These are phyloP conservation scores for Lycocorax pyrrhopterus DNA, from an alignment of 2,113 vertebrate species.

Conservation along the genomic window DNA sequence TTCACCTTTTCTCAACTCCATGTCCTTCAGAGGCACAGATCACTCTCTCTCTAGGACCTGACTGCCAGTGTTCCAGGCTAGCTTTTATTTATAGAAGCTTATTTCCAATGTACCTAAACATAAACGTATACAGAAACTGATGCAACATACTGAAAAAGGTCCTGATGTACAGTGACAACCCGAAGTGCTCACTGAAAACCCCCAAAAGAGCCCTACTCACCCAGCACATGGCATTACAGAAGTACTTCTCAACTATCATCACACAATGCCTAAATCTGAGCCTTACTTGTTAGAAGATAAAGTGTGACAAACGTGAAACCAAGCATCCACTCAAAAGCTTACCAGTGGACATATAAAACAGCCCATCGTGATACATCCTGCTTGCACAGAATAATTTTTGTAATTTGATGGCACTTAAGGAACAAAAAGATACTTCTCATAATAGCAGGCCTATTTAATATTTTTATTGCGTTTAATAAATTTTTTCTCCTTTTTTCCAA, in stretches of 20 bases:
- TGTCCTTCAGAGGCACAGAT: not conserved
- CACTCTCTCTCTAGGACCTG: not conserved
- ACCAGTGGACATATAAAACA: not conserved
- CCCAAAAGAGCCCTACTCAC: not conserved
- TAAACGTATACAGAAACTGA: not conserved
- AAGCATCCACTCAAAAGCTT: not conserved
- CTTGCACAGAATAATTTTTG: not conserved
- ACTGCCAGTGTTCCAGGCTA: not conserved
- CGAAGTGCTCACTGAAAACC: not conserved
- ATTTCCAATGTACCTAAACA: not conserved
- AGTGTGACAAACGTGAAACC: not conserved
- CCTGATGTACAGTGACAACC: not conserved
- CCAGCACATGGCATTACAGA: not conserved
- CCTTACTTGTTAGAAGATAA: not conserved
- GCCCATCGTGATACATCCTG: rapidly evolving
- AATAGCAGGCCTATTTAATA: not conserved
- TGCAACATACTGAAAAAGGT: not conserved
- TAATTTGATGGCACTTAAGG: not conserved
- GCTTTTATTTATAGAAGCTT: not conserved
- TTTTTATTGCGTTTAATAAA: not conserved
- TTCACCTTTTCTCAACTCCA: not conserved
- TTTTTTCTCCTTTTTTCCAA: not conserved
- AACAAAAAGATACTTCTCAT: not conserved
- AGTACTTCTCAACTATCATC: not conserved
- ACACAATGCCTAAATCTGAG: not conserved